Conservation (phyloP, 2,888 invertebrate genomes). For the Lycophotia porphyrea region DNA sequence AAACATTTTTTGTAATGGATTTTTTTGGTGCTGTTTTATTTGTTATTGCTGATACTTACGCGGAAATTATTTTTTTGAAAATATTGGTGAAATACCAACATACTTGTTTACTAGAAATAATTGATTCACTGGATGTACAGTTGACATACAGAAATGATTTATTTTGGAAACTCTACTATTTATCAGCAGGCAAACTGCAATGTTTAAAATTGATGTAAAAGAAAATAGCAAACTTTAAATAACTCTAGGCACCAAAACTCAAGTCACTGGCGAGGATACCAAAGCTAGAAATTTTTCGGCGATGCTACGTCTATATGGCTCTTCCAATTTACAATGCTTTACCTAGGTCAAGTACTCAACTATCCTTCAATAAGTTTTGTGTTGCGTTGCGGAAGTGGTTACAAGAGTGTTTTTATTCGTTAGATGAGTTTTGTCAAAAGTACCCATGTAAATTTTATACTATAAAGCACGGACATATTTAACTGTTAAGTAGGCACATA, state of each 20-base stretch:
- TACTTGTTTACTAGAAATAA: background rate
- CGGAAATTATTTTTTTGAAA: background rate
- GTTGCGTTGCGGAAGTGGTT: too few relatives aligned
- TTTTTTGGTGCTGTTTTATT: conserved; percentile 2
- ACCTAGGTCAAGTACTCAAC: too few relatives aligned
- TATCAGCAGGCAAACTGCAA: background rate
- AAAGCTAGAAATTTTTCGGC: too few relatives aligned
- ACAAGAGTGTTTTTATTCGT: too few relatives aligned
- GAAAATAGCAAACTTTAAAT: background rate
- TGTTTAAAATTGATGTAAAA: background rate
- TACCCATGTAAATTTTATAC: too few relatives aligned
- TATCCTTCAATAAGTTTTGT: too few relatives aligned
- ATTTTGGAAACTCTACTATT: background rate
- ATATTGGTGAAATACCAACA: background rate
- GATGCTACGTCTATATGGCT: too few relatives aligned
- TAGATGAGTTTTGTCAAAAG: too few relatives aligned
- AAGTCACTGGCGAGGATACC: background rate
- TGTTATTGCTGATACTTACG: background rate
- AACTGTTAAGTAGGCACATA: too few relatives aligned
- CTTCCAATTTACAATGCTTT: too few relatives aligned
- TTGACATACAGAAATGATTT: background rate
- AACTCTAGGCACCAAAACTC: background rate
- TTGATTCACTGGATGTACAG: background rate
- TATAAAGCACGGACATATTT: too few relatives aligned
- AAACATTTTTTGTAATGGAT: conserved; percentile 18